Base-by-base conservation (phyloP, 2,113 vertebrate species). In the Aspiorhynchus laticeps region DNA sequence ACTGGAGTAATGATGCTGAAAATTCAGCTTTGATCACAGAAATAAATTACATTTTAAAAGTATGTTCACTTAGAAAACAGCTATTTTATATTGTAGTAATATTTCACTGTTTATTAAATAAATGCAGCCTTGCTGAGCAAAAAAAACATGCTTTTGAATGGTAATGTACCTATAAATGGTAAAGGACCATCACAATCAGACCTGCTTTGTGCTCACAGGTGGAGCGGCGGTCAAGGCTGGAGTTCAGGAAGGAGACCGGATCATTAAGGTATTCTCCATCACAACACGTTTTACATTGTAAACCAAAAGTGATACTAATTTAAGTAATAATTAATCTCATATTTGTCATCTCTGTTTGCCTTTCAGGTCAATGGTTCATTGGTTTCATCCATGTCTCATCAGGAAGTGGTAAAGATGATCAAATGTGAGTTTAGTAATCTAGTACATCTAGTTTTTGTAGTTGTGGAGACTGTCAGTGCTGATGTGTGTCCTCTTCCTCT, bases 341-440 rank as follows among this genome's bases (percentile, higher is more conserved):
- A 24, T 28, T 43, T 51, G 41, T 51, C 21, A 4, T 26, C 15
- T 41, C 38, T 38, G 5, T 5, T 11, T 87, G 41, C 11, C 1
- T 79, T 48, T 31, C 94, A 98, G 98, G 97, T 99, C 79, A 99
- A 99, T 0, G 97, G 97, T 86, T 97, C 96, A 0, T 91, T 97
- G 93, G 98, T 98, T 89, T 96, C 97, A 79, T 96, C 97, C 90
- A 97, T 97, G 94, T 97, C 98, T 4, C 98, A 99, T 88, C 95
- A 98, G 85, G 97, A 98, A 88, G 97, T 99, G 81, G 97, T 99
- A 56, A 98, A 97, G 92, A 96, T 99, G 86, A 99, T 99, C 93
- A 98, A 98, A 92, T 97, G 98, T 99, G 91, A 97, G 97, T 95
- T 73, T 24, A 4, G 19, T 73, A 24, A 4, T 63, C 38, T n/a